Percentiles rank a stretch among this genome's conserved stretches.
Evolutionary conservation across 2,113 vertebrate genomes (phyloP).

Genomic region (Sturnus vulgaris): DNA sequence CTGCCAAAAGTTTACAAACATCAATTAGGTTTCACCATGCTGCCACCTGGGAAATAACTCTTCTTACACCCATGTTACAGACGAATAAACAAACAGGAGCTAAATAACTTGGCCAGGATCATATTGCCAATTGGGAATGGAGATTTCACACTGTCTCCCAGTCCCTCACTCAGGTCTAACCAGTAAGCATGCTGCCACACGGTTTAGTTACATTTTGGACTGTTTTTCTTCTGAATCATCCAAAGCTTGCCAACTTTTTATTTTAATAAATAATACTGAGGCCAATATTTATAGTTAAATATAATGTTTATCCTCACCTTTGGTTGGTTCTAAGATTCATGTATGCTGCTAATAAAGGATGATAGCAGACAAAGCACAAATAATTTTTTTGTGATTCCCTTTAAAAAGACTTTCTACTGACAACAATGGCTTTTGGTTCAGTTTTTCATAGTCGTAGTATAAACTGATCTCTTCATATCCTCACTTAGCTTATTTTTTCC

Average conservation of each 20-base stretch:
- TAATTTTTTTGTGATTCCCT: background rate
- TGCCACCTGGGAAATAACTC: conserved; percentile 57
- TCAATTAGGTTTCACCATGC: conserved; percentile 29
- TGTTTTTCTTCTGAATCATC: background rate
- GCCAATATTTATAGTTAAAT: background rate
- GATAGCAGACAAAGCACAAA: background rate
- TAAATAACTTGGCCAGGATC: conserved; percentile 3
- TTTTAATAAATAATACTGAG: background rate
- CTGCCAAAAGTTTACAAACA: conserved; percentile 27
- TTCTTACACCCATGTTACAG: conserved; percentile 33
- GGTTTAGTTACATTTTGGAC: background rate
- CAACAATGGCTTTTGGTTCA: background rate
- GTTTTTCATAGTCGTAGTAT: background rate
- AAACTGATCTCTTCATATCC: background rate
- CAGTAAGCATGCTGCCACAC: background rate
- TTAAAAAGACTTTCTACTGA: background rate
- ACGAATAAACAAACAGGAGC: conserved; percentile 12
- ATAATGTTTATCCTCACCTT: background rate
- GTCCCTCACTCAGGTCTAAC: background rate
- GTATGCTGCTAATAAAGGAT: background rate
- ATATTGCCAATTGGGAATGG: background rate
- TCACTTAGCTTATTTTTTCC: background rate
- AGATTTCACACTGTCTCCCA: background rate
- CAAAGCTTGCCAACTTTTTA: background rate
- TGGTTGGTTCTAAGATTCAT: background rate